Percentiles rank a stretch among this genome's conserved stretches.
These are phyloP conservation scores for Nowickia ferox DNA, from an alignment of 2,888 invertebrate species.

Conservation along the genomic window DNA sequence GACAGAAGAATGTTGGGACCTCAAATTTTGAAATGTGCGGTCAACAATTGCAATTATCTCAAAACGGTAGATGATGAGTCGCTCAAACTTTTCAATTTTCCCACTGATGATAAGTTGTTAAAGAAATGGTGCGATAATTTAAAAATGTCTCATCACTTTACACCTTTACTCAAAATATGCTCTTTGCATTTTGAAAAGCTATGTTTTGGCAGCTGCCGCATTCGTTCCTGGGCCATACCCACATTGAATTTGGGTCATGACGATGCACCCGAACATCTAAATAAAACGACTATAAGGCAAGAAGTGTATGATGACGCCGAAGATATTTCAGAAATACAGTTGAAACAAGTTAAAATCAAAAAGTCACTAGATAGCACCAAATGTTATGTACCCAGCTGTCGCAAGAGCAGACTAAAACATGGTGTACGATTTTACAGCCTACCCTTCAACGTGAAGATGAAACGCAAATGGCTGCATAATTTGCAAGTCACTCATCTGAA, in stretches of 20 bases:
- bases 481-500: constrained; percentile 74
- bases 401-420: constrained; percentile 77
- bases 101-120: constrained; percentile 68
- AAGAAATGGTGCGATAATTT: constrained; percentile 74
- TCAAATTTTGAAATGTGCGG: constrained; percentile 70
- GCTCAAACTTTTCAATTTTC: constrained; percentile 71
- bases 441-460: constrained; percentile 75
- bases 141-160: constrained; percentile 69
- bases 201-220: constrained; percentile 74
- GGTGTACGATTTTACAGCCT: constrained; percentile 78
- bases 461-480: constrained; percentile 79
- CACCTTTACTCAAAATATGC: constrained; percentile 72
- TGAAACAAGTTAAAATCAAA: constrained; percentile 75
- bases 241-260: constrained; percentile 70
- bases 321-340: constrained; percentile 25
- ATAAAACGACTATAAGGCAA: constrained; percentile 52
- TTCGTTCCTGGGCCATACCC: constrained; percentile 74
- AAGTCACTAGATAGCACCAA: constrained; percentile 73
- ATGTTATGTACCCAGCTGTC: constrained; percentile 76
- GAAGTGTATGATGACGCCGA: constrained; percentile 46
- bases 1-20: constrained; percentile 71
- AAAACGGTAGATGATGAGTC: constrained; percentile 59
- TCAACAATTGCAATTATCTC: constrained; percentile 63
- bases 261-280: constrained; percentile 53
- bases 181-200: constrained; percentile 72